Conservation (phyloP, 2,888 invertebrate genomes). For the Microctonus brassicae region DNA sequence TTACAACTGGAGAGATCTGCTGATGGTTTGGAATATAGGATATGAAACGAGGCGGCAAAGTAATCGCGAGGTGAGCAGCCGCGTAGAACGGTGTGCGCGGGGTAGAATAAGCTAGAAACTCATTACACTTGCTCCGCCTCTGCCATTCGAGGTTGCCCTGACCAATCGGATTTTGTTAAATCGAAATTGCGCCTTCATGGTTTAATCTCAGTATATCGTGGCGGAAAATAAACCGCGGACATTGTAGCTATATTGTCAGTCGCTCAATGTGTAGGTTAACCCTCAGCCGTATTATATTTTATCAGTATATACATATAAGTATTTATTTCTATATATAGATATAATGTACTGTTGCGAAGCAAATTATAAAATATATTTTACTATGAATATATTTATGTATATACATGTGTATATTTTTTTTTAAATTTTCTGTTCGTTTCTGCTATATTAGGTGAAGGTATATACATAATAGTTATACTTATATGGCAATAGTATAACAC, state of each 20-base stretch:
- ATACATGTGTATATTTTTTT: no score
- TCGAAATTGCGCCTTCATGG: conserved; percentile 65
- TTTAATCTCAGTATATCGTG: conserved; percentile 63
- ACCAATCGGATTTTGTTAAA: conserved; percentile 66
- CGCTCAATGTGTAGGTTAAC: not conserved
- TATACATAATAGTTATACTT: no score
- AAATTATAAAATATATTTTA: no score
- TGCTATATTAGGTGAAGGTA: no score
- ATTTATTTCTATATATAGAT: no score
- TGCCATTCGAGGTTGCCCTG: conserved; percentile 62
- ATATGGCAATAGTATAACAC: no score
- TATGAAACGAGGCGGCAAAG: conserved; percentile 22
- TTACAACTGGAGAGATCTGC: not conserved
- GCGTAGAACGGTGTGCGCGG: conserved; percentile 41
- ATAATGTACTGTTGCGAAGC: no score
- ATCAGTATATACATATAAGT: no score
- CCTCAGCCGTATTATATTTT: no score
- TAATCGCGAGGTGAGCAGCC: conserved; percentile 33
- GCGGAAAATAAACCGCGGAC: conserved; percentile 6
- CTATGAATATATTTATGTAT: no score
- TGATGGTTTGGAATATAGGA: not conserved
- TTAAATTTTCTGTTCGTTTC: no score
- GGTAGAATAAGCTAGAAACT: conserved; percentile 64
- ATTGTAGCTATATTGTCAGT: conserved; percentile 11
- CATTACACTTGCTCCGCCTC: conserved; percentile 69